Percentiles rank a stretch among this genome's conserved stretches.
phyloP scores from a whole-genome alignment of 2,113 vertebrate species.

The Catagonus wagneri region DNA sequence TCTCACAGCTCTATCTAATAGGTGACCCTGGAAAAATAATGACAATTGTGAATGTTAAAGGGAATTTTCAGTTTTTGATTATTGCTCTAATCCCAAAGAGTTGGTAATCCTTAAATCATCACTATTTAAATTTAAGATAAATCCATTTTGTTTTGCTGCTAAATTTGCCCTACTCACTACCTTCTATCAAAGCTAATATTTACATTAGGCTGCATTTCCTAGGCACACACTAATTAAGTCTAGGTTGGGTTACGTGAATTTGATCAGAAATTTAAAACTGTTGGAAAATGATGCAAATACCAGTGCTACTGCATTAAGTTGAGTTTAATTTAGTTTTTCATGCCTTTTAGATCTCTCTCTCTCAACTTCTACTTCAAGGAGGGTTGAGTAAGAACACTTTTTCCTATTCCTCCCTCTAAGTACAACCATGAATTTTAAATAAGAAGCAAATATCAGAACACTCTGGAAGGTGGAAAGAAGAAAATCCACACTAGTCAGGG shows the following conservation, averaged over 20 bases:
- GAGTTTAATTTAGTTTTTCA: background rate
- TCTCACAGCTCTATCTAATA: background rate
- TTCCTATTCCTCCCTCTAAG: background rate
- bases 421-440: too few relatives aligned
- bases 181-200: slow-evolving; percentile 9
- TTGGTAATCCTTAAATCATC: background rate
- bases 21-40: background rate
- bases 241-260: background rate
- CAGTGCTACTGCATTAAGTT: background rate
- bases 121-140: background rate
- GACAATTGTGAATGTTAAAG: background rate
- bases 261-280: background rate
- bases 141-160: background rate
- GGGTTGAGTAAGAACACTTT: background rate
- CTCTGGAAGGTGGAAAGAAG: background rate
- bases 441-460: background rate
- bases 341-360: background rate
- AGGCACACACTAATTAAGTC: background rate
- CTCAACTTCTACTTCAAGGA: background rate
- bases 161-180: background rate
- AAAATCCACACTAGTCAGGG: too few relatives aligned
- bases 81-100: background rate
- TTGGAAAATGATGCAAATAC: background rate
- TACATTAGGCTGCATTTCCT: background rate
- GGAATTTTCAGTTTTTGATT: background rate